phyloP scores from a whole-genome alignment of 2,888 invertebrate genomes.

The Rotaria magnacalcarata region DNA sequence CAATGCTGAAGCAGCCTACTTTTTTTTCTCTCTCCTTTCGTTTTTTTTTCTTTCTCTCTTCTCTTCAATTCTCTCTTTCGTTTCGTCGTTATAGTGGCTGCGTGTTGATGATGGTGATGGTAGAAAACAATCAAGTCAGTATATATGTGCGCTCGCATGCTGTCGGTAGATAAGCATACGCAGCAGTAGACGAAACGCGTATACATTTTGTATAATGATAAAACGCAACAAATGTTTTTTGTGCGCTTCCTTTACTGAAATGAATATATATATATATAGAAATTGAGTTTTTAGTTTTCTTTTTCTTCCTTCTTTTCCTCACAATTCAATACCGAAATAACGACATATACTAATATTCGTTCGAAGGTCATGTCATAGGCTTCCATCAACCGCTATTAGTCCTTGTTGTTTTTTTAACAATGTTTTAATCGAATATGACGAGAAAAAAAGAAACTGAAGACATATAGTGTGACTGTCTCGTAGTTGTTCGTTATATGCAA shows the following conservation, averaged over 20 bases:
- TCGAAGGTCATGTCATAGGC: not conserved
- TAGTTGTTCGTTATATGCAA: not conserved
- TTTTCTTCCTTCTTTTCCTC: not conserved
- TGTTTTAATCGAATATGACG: not conserved
- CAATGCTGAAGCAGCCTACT: not conserved
- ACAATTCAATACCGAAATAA: not conserved
- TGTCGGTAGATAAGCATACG: not conserved
- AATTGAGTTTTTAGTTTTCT: not conserved
- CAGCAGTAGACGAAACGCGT: not conserved
- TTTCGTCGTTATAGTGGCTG: not conserved
- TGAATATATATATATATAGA: not conserved
- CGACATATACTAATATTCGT: not conserved
- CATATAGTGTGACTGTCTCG: not conserved
- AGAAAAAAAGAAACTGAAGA: not conserved
- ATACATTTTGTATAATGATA: not conserved
- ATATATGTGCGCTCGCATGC: not conserved
- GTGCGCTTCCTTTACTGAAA: not conserved
- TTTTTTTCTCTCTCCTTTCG: not conserved
- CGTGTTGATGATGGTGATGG: not conserved
- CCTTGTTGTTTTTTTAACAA: conserved; percentile 6
- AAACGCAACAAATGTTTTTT: conserved; percentile 7
- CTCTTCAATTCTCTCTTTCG: not conserved
- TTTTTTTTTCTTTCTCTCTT: not conserved
- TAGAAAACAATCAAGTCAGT: conserved; percentile 11
- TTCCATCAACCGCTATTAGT: conserved; percentile 13